Evolutionary conservation across 2,113 vertebrate species (phyloP), one percentile per base, ranked within the genome.

Genomic region (Zosterops hypoxanthus): DNA sequence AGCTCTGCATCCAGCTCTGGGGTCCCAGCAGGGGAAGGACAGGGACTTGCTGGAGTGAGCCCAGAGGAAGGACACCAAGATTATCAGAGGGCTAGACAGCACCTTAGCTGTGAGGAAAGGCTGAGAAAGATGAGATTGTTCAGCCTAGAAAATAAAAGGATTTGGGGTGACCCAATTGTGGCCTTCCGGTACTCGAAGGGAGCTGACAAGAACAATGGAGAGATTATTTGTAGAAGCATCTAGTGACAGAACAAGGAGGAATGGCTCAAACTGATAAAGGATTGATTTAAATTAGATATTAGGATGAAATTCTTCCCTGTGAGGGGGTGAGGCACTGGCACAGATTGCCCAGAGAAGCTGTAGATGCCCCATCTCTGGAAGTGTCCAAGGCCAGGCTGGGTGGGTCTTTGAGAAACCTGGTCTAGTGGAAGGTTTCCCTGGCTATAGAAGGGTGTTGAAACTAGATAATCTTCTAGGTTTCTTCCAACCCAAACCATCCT

Each of bases 61-160:
- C 4, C 23, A 31, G 75, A 71, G 75, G 29, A 34, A 24, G 3
- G 2, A 0, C 8, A 41, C 5, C 2, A 19, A 18, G 14, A 2
- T 57, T 25, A 17, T 23, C 3, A 56, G 34, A 55, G 34, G 21
- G 24, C 0, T 41, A 26, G 42, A 80, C 46, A 46, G 34, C 0
- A 50, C 2, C 9, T 26, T 1, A 8, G 7, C 42, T 42, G 0
- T 13, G 26, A 44, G 26, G 14, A 56, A 7, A 72, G 18, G 14
- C 12, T 26, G 31, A 64, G 5, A 22, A 6, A 57, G 4, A 4
- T 42, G 20, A 10, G 20, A 20, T 42, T 29, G 24, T 24, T 65
- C 34, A 57, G 42, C 2, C 34, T 42, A 29, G 11, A 47, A 19
- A 71, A 52, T 4, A 25, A 20, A 47, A 56, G 23, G 29, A 20